These are phyloP conservation scores for Microctonus hyperodae DNA, from an alignment of 2,888 invertebrate genomes.

Conservation along the genomic window DNA sequence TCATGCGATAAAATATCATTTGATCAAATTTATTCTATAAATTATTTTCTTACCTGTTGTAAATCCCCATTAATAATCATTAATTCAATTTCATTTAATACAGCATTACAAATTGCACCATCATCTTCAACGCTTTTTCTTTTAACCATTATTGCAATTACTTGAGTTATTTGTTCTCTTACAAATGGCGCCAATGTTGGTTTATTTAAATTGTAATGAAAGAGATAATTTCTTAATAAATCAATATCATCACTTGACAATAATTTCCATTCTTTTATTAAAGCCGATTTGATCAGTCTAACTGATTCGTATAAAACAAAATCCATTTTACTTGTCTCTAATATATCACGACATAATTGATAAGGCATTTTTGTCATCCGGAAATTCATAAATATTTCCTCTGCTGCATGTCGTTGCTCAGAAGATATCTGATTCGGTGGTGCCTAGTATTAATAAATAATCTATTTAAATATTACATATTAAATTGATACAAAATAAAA, in stretches of 20 bases:
- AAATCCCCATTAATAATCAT: slow-evolving; percentile 76
- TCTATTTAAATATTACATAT: too few relatives aligned
- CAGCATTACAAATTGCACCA: slow-evolving; percentile 72
- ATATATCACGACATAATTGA: slow-evolving; percentile 78
- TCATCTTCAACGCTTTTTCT: slow-evolving; percentile 79
- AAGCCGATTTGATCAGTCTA: slow-evolving; percentile 79
- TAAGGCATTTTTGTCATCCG: slow-evolving; percentile 84
- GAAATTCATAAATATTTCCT: slow-evolving; percentile 81
- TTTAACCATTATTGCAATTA: slow-evolving; percentile 89
- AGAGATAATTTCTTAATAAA: slow-evolving; percentile 77
- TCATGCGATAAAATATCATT: neutral
- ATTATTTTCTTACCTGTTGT: slow-evolving; percentile 65
- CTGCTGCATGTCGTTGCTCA: slow-evolving; percentile 84
- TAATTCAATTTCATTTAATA: slow-evolving; percentile 78
- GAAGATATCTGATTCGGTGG: slow-evolving; percentile 78
- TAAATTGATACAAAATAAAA: too few relatives aligned
- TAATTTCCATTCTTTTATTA: slow-evolving; percentile 85
- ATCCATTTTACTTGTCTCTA: slow-evolving; percentile 76
- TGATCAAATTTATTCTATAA: too few relatives aligned
- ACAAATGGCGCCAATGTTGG: slow-evolving; percentile 76
- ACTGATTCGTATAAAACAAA: slow-evolving; percentile 90
- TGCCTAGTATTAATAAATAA: slow-evolving; percentile 68
- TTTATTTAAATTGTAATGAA: slow-evolving; percentile 78
- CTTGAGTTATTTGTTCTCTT: slow-evolving; percentile 75
- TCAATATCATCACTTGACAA: slow-evolving; percentile 74